A percentile compares a stretch with the other conserved stretches of the same genome.
These are phyloP conservation scores for Seriola dumerili DNA, from an alignment of 2,113 vertebrate species.

Conservation along the genomic window DNA sequence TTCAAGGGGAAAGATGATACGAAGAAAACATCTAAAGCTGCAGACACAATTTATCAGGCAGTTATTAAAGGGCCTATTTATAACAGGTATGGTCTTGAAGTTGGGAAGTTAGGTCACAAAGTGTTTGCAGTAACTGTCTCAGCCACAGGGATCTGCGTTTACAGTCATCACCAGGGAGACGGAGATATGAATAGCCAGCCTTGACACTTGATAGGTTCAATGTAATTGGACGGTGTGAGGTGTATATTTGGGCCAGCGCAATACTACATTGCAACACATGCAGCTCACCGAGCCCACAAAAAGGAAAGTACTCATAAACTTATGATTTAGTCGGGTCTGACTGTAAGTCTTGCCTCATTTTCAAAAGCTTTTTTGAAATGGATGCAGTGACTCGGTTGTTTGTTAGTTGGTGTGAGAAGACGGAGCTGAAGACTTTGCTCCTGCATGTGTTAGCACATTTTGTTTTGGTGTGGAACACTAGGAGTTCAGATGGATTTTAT, in stretches of 20 bases:
- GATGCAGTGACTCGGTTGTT: slow-evolving; percentile 34
- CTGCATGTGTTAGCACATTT: slow-evolving; percentile 41
- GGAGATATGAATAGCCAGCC: slow-evolving; percentile 83
- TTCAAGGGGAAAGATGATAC: neutral
- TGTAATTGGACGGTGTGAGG: slow-evolving; percentile 56
- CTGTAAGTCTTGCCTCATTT: slow-evolving; percentile 60
- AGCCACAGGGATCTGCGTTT: slow-evolving; percentile 47
- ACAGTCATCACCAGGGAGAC: slow-evolving; percentile 72
- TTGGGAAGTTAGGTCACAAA: slow-evolving; percentile 33
- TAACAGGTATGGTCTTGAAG: neutral
- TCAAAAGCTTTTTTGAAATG: slow-evolving; percentile 36
- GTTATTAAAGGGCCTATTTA: neutral
- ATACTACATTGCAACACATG: slow-evolving; percentile 22
- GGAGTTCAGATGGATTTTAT: slow-evolving; percentile 15
- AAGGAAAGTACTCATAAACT: slow-evolving; percentile 52
- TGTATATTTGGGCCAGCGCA: slow-evolving; percentile 74
- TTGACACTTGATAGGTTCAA: slow-evolving; percentile 79
- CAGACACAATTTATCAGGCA: neutral
- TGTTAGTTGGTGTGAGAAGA: slow-evolving; percentile 13
- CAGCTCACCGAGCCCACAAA: slow-evolving; percentile 43
- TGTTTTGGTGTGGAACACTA: slow-evolving; percentile 1
- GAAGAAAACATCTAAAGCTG: neutral
- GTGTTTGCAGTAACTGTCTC: slow-evolving; percentile 30
- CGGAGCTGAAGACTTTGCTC: slow-evolving; percentile 27
- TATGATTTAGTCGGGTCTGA: slow-evolving; percentile 42